Evolutionary conservation across 1,140 invertebrate species (phyloP).

Genomic region (Atta colombica): DNA sequence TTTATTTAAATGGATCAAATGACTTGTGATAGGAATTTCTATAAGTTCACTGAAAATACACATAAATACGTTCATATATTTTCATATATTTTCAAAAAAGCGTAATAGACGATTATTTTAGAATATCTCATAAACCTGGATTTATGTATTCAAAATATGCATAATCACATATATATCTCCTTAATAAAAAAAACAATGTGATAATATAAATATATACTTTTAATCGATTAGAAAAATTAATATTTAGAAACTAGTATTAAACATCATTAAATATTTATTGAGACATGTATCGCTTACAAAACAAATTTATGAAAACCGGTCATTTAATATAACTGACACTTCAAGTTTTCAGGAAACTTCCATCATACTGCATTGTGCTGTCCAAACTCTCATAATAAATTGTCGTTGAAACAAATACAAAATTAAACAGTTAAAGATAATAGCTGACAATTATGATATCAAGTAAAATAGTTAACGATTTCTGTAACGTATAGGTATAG

Average conservation of each 20-base stretch:
- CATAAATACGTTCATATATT: background rate
- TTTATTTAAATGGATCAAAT: background rate
- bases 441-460: conserved; percentile 29
- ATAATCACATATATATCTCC: background rate
- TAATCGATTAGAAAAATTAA: background rate
- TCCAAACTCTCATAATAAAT: conserved; percentile 42
- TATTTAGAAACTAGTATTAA: background rate
- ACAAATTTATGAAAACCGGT: conserved; percentile 9
- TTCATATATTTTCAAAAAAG: background rate
- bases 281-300: background rate
- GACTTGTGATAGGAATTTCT: background rate
- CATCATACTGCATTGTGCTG: conserved; percentile 16
- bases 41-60: background rate
- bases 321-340: conserved; percentile 10
- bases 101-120: background rate
- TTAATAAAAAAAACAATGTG: conserved; percentile 10
- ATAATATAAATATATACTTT: conserved; percentile 7
- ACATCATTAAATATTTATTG: background rate
- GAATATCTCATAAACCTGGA: background rate
- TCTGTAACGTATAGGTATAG: background rate
- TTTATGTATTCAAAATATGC: background rate
- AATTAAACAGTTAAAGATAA: conserved; percentile 50
- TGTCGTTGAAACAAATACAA: conserved; percentile 17
- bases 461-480: conserved; percentile 26
- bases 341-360: conserved; percentile 38